Evolutionary conservation across 2,888 invertebrate genomes (phyloP), one percentile per base, ranked within the genome.

Genomic region (Mesorhabditis spiculigera): DNA sequence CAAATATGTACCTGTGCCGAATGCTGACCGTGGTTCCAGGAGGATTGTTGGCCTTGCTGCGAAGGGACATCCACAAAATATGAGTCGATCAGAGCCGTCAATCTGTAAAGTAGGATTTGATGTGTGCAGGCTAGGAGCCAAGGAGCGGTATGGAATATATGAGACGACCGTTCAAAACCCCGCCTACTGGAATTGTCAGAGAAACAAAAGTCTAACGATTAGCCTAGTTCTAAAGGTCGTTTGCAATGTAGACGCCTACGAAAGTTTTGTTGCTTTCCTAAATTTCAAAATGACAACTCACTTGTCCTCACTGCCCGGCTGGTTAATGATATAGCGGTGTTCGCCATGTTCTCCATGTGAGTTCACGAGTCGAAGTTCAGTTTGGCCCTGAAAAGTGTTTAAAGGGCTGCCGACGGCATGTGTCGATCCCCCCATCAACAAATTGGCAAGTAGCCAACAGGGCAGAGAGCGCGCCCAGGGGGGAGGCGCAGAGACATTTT

Each of bases 281-380:
- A 28, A 28, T 28, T 28, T 3, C n/a, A 13, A 50, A 50, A 50
- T 50, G 8, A 50, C 10, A 10, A 50, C 58, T 10, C 58, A 50
- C 58, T 50, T 50, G n/a, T 50, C 58, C 8, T 50, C 58, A n/a
- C 10, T 13, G 8, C 58, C 58, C n/a, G 8, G 58, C n/a, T 50
- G 58, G n/a, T 50, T 50, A n/a, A 50, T 50, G 58, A 50, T 50
- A n/a, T 50, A 50, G 58, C 58, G 58, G 58, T 50, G 58, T n/a
- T 50, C 58, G 58, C 8, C 58, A n/a, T 10, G 58, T n/a, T 50
- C 58, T 50, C 58, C 58, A n/a, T 50, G 58, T n/a, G 58, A 10
- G 58, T 50, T 50, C 58, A 50, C 58, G 58, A 50, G 8, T 10
- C 58, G 58, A 50, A 50, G 10, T n/a, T 50, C 58, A n/a, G 58